phyloP scores from a whole-genome alignment of 2,888 invertebrate genomes.

The Noctuana brunneofusca region DNA sequence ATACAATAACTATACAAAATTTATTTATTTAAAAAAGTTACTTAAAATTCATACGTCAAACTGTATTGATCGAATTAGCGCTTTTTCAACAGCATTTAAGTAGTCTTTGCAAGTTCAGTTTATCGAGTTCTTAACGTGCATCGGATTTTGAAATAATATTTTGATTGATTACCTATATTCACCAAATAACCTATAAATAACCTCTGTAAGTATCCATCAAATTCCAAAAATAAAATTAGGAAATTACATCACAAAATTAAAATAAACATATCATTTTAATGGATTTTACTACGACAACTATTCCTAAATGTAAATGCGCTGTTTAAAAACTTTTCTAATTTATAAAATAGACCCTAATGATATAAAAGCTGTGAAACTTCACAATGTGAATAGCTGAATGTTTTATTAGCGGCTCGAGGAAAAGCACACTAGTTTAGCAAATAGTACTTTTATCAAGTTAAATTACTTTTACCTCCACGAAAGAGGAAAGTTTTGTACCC shows the following conservation, averaged over 20 bases:
- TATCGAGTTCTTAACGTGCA: no score
- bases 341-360: slow-evolving; percentile 57
- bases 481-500: slow-evolving; percentile 53
- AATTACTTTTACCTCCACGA: slow-evolving; percentile 61
- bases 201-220: no score
- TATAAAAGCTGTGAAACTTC: slow-evolving; percentile 52
- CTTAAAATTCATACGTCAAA: no score
- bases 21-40: no score
- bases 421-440: slow-evolving; percentile 60
- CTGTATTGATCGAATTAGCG: no score
- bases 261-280: not conserved
- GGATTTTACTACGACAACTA: slow-evolving; percentile 15
- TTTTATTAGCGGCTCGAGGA: slow-evolving; percentile 56
- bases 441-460: slow-evolving; percentile 64
- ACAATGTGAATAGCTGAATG: slow-evolving; percentile 56
- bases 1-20: no score
- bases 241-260: not conserved
- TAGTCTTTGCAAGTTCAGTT: no score
- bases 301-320: slow-evolving; percentile 39
- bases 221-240: not conserved
- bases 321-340: slow-evolving; percentile 50
- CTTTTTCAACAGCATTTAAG: no score
- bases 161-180: no score
- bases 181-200: no score
- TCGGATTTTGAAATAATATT: no score